These are phyloP conservation scores for Azorinus chamasolen DNA, from an alignment of 2,888 invertebrate genomes.

Conservation along the genomic window DNA sequence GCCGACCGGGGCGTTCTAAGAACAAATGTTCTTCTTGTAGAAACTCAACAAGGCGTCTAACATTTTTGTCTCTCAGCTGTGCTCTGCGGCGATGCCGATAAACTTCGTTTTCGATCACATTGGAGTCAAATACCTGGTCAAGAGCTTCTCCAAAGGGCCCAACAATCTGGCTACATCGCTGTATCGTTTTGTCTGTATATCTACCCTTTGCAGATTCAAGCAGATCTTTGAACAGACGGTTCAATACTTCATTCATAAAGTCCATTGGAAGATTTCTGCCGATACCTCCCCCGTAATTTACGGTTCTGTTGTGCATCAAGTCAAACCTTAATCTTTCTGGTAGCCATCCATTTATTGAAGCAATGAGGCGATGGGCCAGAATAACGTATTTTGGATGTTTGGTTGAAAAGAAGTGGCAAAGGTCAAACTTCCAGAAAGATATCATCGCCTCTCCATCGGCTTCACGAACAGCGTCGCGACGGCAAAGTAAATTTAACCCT, in stretches of 20 bases:
- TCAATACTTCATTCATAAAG: conserved; percentile 61
- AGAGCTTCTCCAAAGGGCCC: too few relatives aligned
- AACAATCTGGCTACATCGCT: conserved; percentile 6
- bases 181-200: conserved; percentile 36
- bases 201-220: conserved; percentile 34
- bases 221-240: conserved; percentile 52
- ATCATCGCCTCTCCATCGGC: conserved; percentile 66
- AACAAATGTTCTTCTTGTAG: too few relatives aligned
- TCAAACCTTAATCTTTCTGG: conserved; percentile 42
- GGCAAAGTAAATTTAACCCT: conserved; percentile 59
- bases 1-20: too few relatives aligned
- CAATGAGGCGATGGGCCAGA: conserved; percentile 49
- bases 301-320: conserved; percentile 44
- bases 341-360: conserved; percentile 44
- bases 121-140: too few relatives aligned
- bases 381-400: conserved; percentile 58
- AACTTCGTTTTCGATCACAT: too few relatives aligned
- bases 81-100: too few relatives aligned
- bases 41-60: too few relatives aligned
- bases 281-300: conserved; percentile 58
- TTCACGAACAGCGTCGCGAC: conserved; percentile 65
- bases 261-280: conserved; percentile 59
- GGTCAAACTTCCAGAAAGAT: conserved; percentile 49
- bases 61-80: too few relatives aligned
- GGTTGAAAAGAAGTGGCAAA: conserved; percentile 40